Conservation (phyloP, 2,113 vertebrate genomes). For the Cryptotis parvus region DNA sequence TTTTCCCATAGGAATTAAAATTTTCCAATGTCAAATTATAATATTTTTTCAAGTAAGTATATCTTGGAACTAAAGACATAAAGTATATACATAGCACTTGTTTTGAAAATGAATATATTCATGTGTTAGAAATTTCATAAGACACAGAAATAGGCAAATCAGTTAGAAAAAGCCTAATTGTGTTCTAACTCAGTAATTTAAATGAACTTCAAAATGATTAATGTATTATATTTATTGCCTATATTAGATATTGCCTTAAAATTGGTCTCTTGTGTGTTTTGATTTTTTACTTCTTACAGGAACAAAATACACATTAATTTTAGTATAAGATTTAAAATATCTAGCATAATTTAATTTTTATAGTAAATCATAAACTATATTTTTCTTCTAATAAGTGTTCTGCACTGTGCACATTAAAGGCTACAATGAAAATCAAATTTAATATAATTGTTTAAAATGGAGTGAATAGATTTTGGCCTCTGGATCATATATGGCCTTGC, state of each 20-base stretch:
- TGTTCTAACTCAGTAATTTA: background rate
- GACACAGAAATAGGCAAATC: background rate
- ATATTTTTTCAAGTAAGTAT: background rate
- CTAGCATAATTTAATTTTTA: background rate
- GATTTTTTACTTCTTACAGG: background rate
- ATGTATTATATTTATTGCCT: background rate
- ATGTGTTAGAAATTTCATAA: background rate
- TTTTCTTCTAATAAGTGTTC: background rate
- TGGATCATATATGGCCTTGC: background rate
- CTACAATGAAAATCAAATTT: constrained; percentile 34
- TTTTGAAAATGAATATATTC: background rate
- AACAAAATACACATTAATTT: background rate
- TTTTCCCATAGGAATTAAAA: background rate
- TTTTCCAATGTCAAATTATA: constrained; percentile 25
- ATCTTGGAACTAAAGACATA: background rate
- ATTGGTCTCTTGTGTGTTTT: background rate
- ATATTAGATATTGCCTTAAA: constrained; percentile 13
- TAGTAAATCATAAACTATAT: background rate
- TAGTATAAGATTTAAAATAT: background rate
- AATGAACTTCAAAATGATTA: background rate
- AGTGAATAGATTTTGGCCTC: background rate
- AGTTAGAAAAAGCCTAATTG: background rate
- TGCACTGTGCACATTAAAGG: background rate
- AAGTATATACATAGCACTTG: background rate
- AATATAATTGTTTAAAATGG: background rate